These are phyloP conservation scores for Stratiomys singularior DNA, from an alignment of 2,888 invertebrate genomes.

Conservation along the genomic window DNA sequence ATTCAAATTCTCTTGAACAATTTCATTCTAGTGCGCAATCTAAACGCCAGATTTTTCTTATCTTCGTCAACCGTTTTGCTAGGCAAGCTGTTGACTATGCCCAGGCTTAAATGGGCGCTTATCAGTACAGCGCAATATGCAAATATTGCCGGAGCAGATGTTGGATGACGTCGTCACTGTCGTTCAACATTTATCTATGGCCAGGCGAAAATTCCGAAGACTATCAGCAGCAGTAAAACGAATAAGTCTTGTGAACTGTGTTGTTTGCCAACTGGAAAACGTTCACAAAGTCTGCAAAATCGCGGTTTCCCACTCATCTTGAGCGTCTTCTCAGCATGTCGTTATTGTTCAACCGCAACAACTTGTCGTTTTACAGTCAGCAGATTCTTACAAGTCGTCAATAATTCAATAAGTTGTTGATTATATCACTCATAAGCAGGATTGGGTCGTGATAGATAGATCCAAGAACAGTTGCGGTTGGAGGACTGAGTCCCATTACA, in stretches of 20 bases:
- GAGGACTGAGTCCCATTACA: not conserved
- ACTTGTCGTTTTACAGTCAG: constrained; percentile 8
- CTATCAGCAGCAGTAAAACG: too few relatives aligned
- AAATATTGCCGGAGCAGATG: constrained; percentile 6
- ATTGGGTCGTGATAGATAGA: not conserved
- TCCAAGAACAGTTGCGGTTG: not conserved
- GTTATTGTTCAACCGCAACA: not conserved
- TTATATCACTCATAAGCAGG: constrained; percentile 11
- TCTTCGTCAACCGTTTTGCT: not conserved
- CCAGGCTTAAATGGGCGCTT: not conserved
- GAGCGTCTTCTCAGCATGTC: too few relatives aligned
- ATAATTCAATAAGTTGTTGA: constrained; percentile 30
- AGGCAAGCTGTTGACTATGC: not conserved
- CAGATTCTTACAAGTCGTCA: not conserved
- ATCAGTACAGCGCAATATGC: constrained; percentile 8
- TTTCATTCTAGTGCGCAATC: not conserved
- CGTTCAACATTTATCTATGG: not conserved
- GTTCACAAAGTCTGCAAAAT: too few relatives aligned
- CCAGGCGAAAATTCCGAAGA: not conserved
- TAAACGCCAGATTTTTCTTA: not conserved
- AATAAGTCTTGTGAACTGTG: too few relatives aligned
- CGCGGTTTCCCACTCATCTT: too few relatives aligned
- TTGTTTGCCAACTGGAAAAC: too few relatives aligned
- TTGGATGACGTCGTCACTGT: constrained; percentile 1
- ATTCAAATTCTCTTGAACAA: not conserved